These are phyloP conservation scores for Chalcis sispes DNA, from an alignment of 2,888 invertebrate species.

Conservation along the genomic window DNA sequence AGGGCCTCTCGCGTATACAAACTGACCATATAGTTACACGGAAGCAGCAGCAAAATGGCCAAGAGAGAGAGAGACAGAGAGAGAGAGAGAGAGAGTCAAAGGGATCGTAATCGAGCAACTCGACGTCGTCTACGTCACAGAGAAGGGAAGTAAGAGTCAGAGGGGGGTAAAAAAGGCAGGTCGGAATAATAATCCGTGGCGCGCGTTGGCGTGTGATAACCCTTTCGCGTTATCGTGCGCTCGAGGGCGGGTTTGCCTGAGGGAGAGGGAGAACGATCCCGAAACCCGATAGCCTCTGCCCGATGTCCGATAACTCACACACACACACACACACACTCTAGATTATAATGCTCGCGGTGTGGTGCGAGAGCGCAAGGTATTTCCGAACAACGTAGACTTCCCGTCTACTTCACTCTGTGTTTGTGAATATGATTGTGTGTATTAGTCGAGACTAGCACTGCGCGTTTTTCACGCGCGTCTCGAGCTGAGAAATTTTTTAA, in stretches of 20 bases:
- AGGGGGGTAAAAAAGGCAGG: slow-evolving; percentile 60
- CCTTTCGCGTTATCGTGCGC: slow-evolving; percentile 73
- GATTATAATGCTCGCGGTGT: slow-evolving; percentile 69
- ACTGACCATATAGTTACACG: neutral
- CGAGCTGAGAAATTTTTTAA: slow-evolving; percentile 29
- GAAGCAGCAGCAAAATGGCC: slow-evolving; percentile 67
- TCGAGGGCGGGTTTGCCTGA: slow-evolving; percentile 60
- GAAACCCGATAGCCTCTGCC: slow-evolving; percentile 68
- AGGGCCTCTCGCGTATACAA: slow-evolving; percentile 43
- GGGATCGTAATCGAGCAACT: slow-evolving; percentile 67
- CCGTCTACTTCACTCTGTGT: too few relatives aligned
- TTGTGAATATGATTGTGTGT: too few relatives aligned
- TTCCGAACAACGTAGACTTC: too few relatives aligned
- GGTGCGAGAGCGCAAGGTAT: too few relatives aligned
- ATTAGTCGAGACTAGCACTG: too few relatives aligned
- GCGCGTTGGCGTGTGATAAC: slow-evolving; percentile 73
- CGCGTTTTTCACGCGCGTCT: too few relatives aligned
- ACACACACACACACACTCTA: slow-evolving; percentile 54
- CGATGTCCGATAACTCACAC: slow-evolving; percentile 74
- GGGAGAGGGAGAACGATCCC: slow-evolving; percentile 67
- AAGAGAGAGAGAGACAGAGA: neutral
- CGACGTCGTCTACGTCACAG: slow-evolving; percentile 48
- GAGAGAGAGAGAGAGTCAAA: slow-evolving; percentile 64
- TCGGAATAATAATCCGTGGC: slow-evolving; percentile 59
- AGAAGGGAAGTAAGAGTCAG: slow-evolving; percentile 42